Percentiles rank a stretch among this genome's conserved stretches.
Evolutionary conservation across 2,888 invertebrate species (phyloP).

Genomic region (Aspidapion aeneum): DNA sequence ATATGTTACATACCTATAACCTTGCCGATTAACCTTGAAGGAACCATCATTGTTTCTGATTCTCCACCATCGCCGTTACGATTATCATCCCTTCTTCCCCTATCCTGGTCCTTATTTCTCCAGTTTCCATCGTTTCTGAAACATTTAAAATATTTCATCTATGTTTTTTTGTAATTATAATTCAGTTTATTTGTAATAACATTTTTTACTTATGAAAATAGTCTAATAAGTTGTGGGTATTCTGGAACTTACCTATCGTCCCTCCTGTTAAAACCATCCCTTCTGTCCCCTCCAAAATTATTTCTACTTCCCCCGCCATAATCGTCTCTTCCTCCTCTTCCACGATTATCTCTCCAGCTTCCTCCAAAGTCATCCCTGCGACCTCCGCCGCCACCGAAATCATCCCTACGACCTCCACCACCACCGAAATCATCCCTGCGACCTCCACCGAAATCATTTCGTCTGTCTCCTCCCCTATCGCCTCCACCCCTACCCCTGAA

Average conservation of each 20-base stretch:
- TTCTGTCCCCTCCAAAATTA: too few relatives aligned
- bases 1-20: slow-evolving; percentile 57
- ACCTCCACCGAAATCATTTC: background rate
- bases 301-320: background rate
- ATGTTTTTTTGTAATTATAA: too few relatives aligned
- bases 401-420: slow-evolving; percentile 14
- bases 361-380: slow-evolving; percentile 34
- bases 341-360: slow-evolving; percentile 30
- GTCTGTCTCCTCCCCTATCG: background rate
- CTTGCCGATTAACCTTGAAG: slow-evolving; percentile 49
- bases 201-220: too few relatives aligned
- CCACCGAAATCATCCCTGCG: background rate
- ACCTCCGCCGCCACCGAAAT: slow-evolving; percentile 28
- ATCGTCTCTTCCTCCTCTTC: slow-evolving; percentile 13
- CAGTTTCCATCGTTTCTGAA: background rate
- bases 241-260: too few relatives aligned
- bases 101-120: slow-evolving; percentile 3
- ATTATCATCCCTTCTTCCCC: background rate
- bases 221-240: too few relatives aligned
- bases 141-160: too few relatives aligned
- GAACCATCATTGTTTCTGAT: slow-evolving; percentile 37
- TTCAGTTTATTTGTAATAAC: background rate
- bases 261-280: too few relatives aligned
- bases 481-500: slow-evolving; percentile 12
- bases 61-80: slow-evolving; percentile 19